Conservation (phyloP, 2,888 invertebrate species). For the Thera obeliscata region DNA sequence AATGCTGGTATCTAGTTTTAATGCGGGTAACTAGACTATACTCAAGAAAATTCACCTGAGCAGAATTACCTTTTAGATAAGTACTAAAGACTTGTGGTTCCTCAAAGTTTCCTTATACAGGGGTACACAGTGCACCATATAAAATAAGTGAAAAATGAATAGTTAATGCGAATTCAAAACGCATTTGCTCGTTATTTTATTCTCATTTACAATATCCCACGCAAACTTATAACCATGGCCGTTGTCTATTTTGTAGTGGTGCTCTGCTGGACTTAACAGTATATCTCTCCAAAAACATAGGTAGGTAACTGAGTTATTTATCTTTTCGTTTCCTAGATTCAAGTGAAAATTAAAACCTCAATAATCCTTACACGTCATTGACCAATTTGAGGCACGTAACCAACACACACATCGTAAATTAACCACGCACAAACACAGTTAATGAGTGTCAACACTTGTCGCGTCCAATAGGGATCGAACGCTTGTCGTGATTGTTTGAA, state of each 20-base stretch:
- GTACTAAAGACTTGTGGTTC: not conserved
- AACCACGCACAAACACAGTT: slow-evolving; percentile 75
- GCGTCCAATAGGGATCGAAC: slow-evolving; percentile 64
- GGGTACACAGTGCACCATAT: too few relatives aligned
- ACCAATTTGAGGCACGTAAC: slow-evolving; percentile 70
- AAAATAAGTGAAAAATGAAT: too few relatives aligned
- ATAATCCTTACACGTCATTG: slow-evolving; percentile 48
- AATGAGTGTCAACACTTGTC: slow-evolving; percentile 80
- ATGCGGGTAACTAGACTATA: slow-evolving; percentile 22
- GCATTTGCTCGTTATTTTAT: too few relatives aligned
- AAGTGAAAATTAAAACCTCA: slow-evolving; percentile 4
- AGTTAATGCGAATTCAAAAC: too few relatives aligned
- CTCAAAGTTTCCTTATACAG: too few relatives aligned
- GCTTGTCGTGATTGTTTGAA: slow-evolving; percentile 72
- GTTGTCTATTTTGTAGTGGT: too few relatives aligned
- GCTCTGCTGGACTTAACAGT: too few relatives aligned
- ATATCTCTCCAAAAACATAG: too few relatives aligned
- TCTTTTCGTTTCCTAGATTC: not conserved
- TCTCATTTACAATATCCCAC: too few relatives aligned
- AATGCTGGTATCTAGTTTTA: slow-evolving; percentile 24
- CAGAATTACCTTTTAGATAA: slow-evolving; percentile 4
- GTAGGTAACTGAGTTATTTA: not conserved
- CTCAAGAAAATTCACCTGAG: slow-evolving; percentile 13
- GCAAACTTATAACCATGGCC: too few relatives aligned
- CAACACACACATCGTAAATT: slow-evolving; percentile 77